phyloP scores from a whole-genome alignment of 2,113 vertebrate species.

The Xerus inauris region DNA sequence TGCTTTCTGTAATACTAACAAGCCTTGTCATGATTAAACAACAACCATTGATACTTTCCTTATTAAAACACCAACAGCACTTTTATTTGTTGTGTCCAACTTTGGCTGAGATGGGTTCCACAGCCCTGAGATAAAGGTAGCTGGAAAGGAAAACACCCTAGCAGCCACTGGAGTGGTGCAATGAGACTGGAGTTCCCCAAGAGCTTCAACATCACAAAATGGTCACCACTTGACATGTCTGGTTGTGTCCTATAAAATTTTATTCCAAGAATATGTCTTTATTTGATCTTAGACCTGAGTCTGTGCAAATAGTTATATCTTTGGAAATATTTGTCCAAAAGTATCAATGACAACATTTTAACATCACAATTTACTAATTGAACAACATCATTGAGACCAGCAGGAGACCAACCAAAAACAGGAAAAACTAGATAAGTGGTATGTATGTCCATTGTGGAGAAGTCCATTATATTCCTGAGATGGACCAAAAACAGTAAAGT shows the following conservation, averaged over 20 bases:
- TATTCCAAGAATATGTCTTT: not conserved
- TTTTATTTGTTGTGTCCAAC: not conserved
- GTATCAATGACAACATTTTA: not conserved
- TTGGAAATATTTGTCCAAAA: not conserved
- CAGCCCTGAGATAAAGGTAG: not conserved
- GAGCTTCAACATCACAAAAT: not conserved
- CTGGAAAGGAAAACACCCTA: not conserved
- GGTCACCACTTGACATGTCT: not conserved
- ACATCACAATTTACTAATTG: not conserved
- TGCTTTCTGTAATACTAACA: not conserved
- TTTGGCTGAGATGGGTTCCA: not conserved
- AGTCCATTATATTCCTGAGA: no score
- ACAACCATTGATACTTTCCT: not conserved
- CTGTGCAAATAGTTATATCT: not conserved
- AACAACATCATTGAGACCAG: not conserved
- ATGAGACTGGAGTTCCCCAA: not conserved
- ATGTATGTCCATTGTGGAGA: not conserved
- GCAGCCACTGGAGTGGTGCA: not conserved
- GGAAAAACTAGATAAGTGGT: no score
- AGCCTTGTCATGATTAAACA: not conserved
- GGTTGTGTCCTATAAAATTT: not conserved
- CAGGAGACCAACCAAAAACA: not conserved
- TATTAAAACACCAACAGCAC: not conserved
- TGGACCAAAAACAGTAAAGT: not conserved
- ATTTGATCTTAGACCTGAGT: not conserved